These are phyloP conservation scores for Hippocampus guttulatus DNA, from an alignment of 2,113 vertebrate genomes.

Conservation along the genomic window DNA sequence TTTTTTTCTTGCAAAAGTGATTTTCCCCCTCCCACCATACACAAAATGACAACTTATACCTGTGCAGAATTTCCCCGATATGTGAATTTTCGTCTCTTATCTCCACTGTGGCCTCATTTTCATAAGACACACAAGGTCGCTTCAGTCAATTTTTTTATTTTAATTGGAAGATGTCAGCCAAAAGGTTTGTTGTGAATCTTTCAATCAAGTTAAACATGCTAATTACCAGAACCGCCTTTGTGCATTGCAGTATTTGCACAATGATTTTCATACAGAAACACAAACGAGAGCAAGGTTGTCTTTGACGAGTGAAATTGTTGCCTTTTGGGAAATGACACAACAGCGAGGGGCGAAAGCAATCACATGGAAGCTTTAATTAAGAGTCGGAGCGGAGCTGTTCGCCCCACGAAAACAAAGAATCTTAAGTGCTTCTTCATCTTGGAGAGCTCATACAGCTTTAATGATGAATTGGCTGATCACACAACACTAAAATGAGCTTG, in stretches of 20 bases:
- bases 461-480: slow-evolving; percentile 53
- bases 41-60: background rate
- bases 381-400: slow-evolving; percentile 3
- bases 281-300: background rate
- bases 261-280: background rate
- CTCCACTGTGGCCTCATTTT: background rate
- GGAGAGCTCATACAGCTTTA: slow-evolving; percentile 20
- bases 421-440: slow-evolving; percentile 18
- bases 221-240: background rate
- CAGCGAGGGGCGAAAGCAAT: background rate
- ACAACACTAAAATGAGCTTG: slow-evolving; percentile 42
- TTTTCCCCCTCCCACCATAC: no score
- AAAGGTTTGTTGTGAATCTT: background rate
- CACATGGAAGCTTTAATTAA: slow-evolving; percentile 6
- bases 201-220: background rate
- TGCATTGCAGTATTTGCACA: background rate
- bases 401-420: slow-evolving; percentile 4
- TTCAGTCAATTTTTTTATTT: background rate
- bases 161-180: background rate
- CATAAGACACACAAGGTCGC: background rate
- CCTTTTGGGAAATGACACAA: slow-evolving; percentile 3
- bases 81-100: background rate
- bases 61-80: background rate
- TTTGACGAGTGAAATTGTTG: slow-evolving; percentile 15
- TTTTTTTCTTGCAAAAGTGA: background rate